phyloP scores from a whole-genome alignment of 2,113 vertebrate genomes.

The Beaufortia kweichowensis region DNA sequence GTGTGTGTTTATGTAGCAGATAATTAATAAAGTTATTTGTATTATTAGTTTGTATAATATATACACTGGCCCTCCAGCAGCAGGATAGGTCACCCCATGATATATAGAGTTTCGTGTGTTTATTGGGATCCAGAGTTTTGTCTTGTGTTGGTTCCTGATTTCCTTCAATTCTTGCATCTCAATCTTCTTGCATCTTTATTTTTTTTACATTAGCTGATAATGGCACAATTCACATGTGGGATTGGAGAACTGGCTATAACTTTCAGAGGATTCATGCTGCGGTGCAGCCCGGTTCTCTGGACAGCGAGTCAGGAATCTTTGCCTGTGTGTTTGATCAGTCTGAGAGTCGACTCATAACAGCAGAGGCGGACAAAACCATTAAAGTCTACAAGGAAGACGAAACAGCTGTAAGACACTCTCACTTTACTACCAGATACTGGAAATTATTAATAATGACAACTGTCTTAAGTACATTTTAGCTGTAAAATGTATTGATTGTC shows the following conservation, averaged over 20 bases:
- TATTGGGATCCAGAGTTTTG: too few relatives aligned
- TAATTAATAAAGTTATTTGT: too few relatives aligned
- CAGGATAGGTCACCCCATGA: too few relatives aligned
- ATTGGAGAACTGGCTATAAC: slow-evolving; percentile 98
- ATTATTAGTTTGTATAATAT: too few relatives aligned
- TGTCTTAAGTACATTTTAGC: background rate
- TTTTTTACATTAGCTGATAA: slow-evolving; percentile 84
- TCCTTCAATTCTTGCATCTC: background rate
- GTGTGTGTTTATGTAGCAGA: too few relatives aligned
- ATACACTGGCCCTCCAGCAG: too few relatives aligned
- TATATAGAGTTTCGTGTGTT: too few relatives aligned
- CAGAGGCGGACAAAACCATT: slow-evolving; percentile 98
- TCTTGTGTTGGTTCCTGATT: too few relatives aligned
- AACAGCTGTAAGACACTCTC: slow-evolving; percentile 79
- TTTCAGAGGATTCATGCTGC: slow-evolving; percentile 97
- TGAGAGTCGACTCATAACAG: slow-evolving; percentile 89
- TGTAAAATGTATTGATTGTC: background rate
- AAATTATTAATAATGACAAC: background rate
- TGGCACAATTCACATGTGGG: slow-evolving; percentile 98
- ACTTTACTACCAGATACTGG: background rate
- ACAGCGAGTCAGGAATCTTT: slow-evolving; percentile 98
- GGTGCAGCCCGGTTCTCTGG: slow-evolving; percentile 94
- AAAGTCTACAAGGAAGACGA: slow-evolving; percentile 98
- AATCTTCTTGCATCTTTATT: background rate
- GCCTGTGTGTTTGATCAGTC: slow-evolving; percentile 93